A percentile compares a stretch with the other conserved stretches of the same genome.
Conservation (phyloP, 2,113 vertebrate species). For the Nibea albiflora region DNA sequence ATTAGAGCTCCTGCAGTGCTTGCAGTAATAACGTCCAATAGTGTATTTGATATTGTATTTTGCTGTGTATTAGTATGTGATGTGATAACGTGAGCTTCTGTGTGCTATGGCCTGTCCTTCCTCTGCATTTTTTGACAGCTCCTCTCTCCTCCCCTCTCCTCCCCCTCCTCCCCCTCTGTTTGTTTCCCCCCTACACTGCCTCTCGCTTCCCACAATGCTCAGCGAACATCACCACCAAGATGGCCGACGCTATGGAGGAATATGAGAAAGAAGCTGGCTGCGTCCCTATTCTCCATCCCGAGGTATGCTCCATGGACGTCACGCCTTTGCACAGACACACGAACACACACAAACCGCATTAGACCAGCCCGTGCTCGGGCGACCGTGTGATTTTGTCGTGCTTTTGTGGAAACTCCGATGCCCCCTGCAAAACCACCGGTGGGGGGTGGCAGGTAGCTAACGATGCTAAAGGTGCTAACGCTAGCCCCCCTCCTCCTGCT, state of each 20-base stretch:
- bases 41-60: not conserved
- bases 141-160: not conserved
- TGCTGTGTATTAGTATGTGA: not conserved
- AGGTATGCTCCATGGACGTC: conserved; percentile 82
- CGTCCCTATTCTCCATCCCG: conserved; percentile 94
- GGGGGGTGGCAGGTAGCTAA: conserved; percentile 70
- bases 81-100: not conserved
- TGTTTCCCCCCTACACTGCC: conserved; percentile 48
- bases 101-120: conserved; percentile 7
- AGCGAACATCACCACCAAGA: conserved; percentile 91
- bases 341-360: not conserved
- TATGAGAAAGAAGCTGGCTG: conserved; percentile 95
- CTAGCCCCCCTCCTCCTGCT: conserved; percentile 57
- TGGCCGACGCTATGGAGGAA: conserved; percentile 96
- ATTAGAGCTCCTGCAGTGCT: not conserved
- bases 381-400: not conserved
- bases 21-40: not conserved
- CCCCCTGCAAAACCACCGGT: conserved; percentile 65
- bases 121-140: conserved; percentile 43
- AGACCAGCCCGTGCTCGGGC: accelerated
- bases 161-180: conserved; percentile 19
- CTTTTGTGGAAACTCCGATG: conserved; percentile 45
- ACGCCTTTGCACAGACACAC: not conserved
- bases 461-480: conserved; percentile 73
- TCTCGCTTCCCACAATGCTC: conserved; percentile 90